phyloP scores from a whole-genome alignment of 2,888 invertebrate genomes.

The Nymphalis urticae region DNA sequence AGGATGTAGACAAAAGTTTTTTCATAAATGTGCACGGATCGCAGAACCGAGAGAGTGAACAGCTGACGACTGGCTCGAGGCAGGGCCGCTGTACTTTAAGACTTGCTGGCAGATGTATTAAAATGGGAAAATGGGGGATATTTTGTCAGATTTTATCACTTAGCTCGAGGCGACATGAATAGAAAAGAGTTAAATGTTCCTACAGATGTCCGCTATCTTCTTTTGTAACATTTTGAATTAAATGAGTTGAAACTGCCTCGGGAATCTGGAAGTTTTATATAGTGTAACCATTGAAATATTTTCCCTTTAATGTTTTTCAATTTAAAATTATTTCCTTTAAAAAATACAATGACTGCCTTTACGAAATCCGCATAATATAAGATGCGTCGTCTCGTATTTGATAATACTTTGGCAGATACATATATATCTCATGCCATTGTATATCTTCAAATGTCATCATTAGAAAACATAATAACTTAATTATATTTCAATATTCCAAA shows the following conservation, averaged over 20 bases:
- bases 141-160: constrained; percentile 69
- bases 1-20: constrained; percentile 74
- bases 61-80: constrained; percentile 75
- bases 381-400: neutral
- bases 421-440: neutral
- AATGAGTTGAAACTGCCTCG: constrained; percentile 27
- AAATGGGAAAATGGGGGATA: constrained; percentile 68
- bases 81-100: constrained; percentile 58
- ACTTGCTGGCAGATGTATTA: constrained; percentile 76
- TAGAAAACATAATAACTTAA: no score
- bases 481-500: no score
- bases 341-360: neutral
- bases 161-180: constrained; percentile 63
- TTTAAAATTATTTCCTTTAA: neutral
- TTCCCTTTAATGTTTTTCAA: constrained; percentile 4
- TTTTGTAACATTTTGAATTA: constrained; percentile 37
- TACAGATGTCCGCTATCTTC: constrained; percentile 39
- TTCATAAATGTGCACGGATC: constrained; percentile 77
- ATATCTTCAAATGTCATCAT: neutral
- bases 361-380: neutral
- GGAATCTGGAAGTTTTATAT: constrained; percentile 14
- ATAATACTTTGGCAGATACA: neutral
- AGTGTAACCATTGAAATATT: neutral
- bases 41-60: constrained; percentile 56
- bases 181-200: constrained; percentile 47